Base-by-base conservation (phyloP, 2,113 vertebrate species). In the Muntiacus reevesi region DNA sequence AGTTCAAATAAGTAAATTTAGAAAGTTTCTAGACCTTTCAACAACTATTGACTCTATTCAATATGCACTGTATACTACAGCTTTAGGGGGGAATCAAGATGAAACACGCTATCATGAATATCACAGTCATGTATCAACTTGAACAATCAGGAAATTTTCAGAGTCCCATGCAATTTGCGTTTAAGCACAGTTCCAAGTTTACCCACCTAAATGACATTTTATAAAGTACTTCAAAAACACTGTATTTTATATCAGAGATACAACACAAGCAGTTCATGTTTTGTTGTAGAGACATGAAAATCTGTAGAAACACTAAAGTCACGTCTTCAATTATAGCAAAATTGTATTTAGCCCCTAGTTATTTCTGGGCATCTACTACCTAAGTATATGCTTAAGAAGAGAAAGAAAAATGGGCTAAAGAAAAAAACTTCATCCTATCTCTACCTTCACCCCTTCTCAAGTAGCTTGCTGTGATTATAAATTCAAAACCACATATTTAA, bases 401-500 rank as follows among this genome's bases (percentile, higher is more conserved):
- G 40, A 95, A 47, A 86, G 36, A 94, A 96, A 91, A 94, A 91
- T 78, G 59, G 85, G 23, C 50, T 64, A 92, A 55, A 47, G n/a
- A 57, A 60, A 47, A 45, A 59, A 55, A 50, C 45, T 47, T 81
- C 88, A 94, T 82, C 0, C 15, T 25, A 30, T 62, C 33, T 67
- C 67, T 89, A 40, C 36, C 19, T 86, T 83, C 45, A 89, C 67
- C 64, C 25, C 14, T 91, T 94, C n/a, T 89, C 52, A 94, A 86
- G 25, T 64, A 92, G 10, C 55, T 93, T 85, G 11, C 28, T 91
- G 5, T 57, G 12, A 93, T 60, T 86, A 90, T 23, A 97, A 94
- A 94, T 74, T 21, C 71, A 60, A 97, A 95, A 74, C 82, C 64
- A 74, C 30, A 52, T n/a, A 71, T 62, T 91, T 84, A 84, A 88